Conservation (phyloP, 2,888 invertebrate genomes). For the Celastrina argiolus region DNA sequence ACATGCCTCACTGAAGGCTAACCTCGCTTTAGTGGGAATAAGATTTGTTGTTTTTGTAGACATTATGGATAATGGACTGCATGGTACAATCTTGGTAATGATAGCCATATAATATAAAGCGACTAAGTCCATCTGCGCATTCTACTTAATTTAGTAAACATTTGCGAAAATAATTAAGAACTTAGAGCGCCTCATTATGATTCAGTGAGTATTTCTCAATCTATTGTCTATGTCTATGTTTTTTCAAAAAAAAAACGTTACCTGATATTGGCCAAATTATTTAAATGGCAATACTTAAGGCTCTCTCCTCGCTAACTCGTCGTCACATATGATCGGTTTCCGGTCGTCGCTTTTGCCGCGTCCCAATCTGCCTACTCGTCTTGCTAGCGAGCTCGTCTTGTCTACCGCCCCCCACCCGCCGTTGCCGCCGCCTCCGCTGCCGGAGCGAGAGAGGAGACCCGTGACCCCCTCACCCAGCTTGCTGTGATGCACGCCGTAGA, state of each 20-base stretch:
- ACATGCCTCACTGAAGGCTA: no score
- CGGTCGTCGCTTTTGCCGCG: slow-evolving; percentile 65
- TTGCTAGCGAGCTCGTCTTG: slow-evolving; percentile 61
- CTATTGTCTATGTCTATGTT: not conserved
- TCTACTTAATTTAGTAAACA: no score
- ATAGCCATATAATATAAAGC: no score
- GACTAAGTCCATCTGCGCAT: no score
- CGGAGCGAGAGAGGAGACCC: slow-evolving; percentile 60
- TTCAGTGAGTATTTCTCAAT: no score
- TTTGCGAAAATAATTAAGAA: no score
- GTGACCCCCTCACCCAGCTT: slow-evolving; percentile 82
- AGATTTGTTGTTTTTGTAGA: no score
- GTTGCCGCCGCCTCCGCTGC: slow-evolving; percentile 57
- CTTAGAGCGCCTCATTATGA: no score
- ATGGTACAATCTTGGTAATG: no score
- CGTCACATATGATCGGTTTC: slow-evolving; percentile 68
- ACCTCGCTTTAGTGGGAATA: no score
- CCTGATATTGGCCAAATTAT: not conserved
- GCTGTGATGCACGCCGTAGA: slow-evolving; percentile 91
- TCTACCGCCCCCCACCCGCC: slow-evolving; percentile 71
- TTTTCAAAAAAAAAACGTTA: no score
- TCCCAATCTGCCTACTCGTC: slow-evolving; percentile 60
- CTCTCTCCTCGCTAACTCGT: slow-evolving; percentile 62
- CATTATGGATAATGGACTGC: no score
- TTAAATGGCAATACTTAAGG: slow-evolving; percentile 50